phyloP scores from a whole-genome alignment of 2,113 vertebrate genomes.

The Acrocephalus kingi region DNA sequence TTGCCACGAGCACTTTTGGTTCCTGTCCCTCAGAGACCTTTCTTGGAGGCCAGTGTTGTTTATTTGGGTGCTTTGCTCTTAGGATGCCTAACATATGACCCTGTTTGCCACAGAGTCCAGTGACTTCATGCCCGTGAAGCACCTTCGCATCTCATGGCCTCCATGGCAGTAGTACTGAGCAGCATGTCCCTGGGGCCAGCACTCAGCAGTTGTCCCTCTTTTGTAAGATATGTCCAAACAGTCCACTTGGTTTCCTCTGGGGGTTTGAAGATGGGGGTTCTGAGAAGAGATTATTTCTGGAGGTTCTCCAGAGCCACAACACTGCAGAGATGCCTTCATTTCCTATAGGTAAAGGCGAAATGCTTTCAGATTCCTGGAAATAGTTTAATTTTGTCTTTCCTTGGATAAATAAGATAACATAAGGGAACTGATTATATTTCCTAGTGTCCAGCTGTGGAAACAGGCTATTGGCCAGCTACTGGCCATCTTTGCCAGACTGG shows the following conservation, averaged over 20 bases:
- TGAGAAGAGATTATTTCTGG: background rate
- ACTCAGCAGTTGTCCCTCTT: background rate
- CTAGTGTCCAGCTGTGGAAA: background rate
- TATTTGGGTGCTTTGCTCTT: background rate
- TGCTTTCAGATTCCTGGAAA: background rate
- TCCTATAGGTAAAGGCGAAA: background rate
- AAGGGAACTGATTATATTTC: background rate
- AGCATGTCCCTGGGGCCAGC: background rate
- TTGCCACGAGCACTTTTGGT: background rate
- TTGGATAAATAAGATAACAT: background rate
- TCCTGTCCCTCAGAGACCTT: background rate
- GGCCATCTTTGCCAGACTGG: background rate
- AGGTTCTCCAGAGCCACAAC: background rate
- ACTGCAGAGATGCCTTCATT: background rate
- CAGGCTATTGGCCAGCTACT: background rate
- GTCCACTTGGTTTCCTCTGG: background rate
- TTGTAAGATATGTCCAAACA: background rate
- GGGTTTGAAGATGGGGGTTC: background rate
- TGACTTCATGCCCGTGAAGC: background rate
- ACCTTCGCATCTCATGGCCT: background rate
- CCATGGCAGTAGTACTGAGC: background rate
- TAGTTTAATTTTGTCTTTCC: background rate
- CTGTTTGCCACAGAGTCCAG: background rate
- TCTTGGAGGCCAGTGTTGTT: background rate
- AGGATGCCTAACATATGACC: background rate